phyloP scores from a whole-genome alignment of 2,888 invertebrate species.

The Lycia hirtaria region DNA sequence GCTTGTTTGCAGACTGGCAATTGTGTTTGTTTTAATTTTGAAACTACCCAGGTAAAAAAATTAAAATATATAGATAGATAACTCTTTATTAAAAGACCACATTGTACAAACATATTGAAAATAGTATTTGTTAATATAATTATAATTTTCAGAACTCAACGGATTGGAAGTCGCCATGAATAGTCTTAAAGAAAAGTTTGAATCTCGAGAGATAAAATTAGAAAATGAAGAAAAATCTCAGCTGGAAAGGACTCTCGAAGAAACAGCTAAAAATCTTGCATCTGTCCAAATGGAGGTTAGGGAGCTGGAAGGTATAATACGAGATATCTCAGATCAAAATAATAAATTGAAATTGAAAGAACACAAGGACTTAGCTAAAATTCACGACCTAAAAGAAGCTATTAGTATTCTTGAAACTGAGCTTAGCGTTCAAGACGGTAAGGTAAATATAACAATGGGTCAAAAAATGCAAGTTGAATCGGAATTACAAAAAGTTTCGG shows the following conservation, averaged over 20 bases:
- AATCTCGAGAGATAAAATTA: background rate
- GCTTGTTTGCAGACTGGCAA: too few relatives aligned
- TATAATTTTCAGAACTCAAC: background rate
- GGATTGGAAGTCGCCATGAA: background rate
- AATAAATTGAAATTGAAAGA: background rate
- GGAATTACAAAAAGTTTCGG: background rate
- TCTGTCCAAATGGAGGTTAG: background rate
- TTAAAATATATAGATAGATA: too few relatives aligned
- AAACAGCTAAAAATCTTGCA: background rate
- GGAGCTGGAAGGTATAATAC: background rate
- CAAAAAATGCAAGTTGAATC: background rate
- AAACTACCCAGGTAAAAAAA: too few relatives aligned
- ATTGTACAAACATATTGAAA: too few relatives aligned
- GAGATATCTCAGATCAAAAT: background rate
- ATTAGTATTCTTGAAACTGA: background rate
- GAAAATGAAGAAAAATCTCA: slow-evolving; percentile 1
- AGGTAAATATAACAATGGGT: background rate
- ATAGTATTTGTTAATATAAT: too few relatives aligned
- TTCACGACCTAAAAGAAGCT: background rate
- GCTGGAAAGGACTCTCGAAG: background rate
- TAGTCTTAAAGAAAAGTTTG: background rate
- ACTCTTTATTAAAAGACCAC: too few relatives aligned
- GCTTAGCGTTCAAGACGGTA: background rate
- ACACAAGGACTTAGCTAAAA: background rate
- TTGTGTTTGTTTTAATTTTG: too few relatives aligned